phyloP scores from a whole-genome alignment of 2,113 vertebrate species.

The Microcebus lehilahytsara region DNA sequence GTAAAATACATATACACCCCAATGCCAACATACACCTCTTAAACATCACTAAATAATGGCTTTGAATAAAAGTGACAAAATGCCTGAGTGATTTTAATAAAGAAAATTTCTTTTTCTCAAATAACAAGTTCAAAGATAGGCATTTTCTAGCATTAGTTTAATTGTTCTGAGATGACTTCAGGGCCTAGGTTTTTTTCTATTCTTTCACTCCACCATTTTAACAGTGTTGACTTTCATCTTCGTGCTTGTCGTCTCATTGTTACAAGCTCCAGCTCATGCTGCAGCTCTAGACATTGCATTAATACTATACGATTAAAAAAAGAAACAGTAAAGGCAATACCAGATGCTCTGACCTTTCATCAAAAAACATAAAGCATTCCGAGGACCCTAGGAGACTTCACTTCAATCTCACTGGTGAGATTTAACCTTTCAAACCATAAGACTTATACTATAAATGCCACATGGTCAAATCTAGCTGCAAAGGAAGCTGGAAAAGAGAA shows the following conservation, averaged over 20 bases:
- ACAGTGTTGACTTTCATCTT: neutral
- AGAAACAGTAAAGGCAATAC: neutral
- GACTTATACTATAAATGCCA: neutral
- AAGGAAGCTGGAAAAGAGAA: slow-evolving; percentile 7
- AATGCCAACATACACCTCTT: neutral
- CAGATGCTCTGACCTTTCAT: neutral
- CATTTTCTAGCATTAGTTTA: neutral
- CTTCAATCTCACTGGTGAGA: neutral
- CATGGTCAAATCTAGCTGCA: neutral
- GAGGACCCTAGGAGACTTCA: neutral
- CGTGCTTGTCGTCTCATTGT: neutral
- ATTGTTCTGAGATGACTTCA: neutral
- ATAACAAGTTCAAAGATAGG: neutral
- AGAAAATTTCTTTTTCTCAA: neutral
- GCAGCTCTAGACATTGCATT: neutral
- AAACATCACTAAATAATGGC: neutral
- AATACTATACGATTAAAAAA: neutral
- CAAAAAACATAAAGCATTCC: neutral
- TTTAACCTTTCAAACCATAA: neutral
- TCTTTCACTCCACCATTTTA: neutral
- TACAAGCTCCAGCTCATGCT: neutral
- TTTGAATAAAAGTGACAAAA: neutral
- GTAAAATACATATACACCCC: neutral
- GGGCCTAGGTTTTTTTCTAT: neutral
- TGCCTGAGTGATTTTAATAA: neutral